Evolutionary conservation across 2,888 invertebrate genomes (phyloP), one percentile per base, ranked within the genome.

Genomic region (Ormia ochracea): DNA sequence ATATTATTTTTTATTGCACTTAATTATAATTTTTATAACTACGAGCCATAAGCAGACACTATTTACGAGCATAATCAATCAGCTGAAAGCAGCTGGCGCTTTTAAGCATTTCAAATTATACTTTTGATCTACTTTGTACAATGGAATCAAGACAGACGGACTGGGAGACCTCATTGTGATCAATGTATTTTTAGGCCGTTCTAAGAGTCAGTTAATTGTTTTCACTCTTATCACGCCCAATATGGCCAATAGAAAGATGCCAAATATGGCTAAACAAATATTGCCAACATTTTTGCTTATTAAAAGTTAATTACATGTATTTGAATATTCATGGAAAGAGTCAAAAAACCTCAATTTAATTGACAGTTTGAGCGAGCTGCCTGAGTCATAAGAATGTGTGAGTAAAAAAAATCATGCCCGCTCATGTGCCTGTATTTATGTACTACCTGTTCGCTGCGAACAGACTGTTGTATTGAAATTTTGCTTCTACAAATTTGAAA

Each of bases 241-340:
- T 82, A 78, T 75, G 75, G 80, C n/a, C 23, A 10, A 38, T 38
- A 70, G 59, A 74, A 81, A 74, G 12, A n/a, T 43, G 10, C 68
- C 73, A 65, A 70, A 79, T 78, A 79, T 78, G 70, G 76, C n/a
- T 10, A 58, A 58, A 68, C 66, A 61, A 72, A 54, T 66, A 21
- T 54, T 41, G 66, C 54, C 41, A 65, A 41, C n/a, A 43, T 17
- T 41, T 41, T 26, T 54, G 31, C 6, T 52, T 48, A 36, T 69
- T 26, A 19, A 19, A 19, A 31, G 33, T 9, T 31, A 21, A 52
- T 21, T 45, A 14, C n/a, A 9, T 61, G 19, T 33, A 54, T 33
- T 17, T 5, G 14, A 14, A 41, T 41, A 41, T 41, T 10, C 17
- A 41, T 17, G 5, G 12, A 14, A 41, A 14, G 14, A 41, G 12